Evolutionary conservation across 2,888 invertebrate genomes (phyloP).

Genomic region (Philonicus albiceps): DNA sequence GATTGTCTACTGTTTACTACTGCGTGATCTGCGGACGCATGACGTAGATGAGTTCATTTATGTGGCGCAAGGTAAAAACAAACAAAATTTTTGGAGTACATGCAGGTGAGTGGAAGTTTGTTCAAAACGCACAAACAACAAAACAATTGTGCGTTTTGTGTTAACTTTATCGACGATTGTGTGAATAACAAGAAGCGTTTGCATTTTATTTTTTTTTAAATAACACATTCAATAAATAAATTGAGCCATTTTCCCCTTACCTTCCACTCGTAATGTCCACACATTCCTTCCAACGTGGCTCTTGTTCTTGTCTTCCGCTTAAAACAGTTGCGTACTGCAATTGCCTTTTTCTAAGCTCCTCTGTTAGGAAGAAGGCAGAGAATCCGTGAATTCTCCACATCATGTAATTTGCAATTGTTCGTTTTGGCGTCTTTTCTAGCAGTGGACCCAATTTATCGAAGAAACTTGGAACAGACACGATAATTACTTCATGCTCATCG

Average conservation of each 20-base stretch:
- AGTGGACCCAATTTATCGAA: conserved; percentile 75
- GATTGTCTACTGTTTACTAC: not conserved
- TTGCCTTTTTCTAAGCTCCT: conserved; percentile 79
- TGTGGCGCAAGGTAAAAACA: not conserved
- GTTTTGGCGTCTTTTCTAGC: conserved; percentile 67
- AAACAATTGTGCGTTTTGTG: not conserved
- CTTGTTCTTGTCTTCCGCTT: conserved; percentile 83
- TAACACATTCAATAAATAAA: not conserved
- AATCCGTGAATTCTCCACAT: conserved; percentile 90
- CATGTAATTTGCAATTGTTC: conserved; percentile 86
- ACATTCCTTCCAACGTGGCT: conserved; percentile 92
- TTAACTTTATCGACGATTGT: not conserved
- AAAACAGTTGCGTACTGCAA: conserved; percentile 81
- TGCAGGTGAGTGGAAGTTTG: not conserved
- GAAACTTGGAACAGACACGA: conserved; percentile 86
- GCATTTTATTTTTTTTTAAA: not conserved
- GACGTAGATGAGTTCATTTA: not conserved
- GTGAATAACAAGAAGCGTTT: not conserved
- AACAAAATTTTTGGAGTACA: not conserved
- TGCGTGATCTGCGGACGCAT: not conserved
- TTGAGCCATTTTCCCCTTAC: conserved; percentile 59
- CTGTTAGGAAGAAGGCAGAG: conserved; percentile 81
- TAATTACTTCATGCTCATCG: conserved; percentile 75
- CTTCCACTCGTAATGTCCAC: conserved; percentile 81
- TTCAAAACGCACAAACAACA: not conserved